Evolutionary conservation across 2,888 invertebrate species (phyloP).

Genomic region (Ganaspis brasiliensis): DNA sequence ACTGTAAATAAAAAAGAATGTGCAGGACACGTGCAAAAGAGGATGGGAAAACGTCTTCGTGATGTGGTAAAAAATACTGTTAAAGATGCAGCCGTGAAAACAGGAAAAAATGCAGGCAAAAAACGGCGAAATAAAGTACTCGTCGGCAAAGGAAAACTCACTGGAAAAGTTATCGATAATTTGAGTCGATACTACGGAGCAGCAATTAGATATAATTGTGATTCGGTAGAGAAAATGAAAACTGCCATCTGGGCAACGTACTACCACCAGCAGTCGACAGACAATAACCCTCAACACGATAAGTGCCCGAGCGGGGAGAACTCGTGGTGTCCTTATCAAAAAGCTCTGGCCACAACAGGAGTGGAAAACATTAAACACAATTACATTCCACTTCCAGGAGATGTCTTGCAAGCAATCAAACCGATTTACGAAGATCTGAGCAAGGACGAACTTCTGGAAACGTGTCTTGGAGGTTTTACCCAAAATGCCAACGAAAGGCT

Average conservation of each 20-base stretch:
- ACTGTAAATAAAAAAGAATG: too few species aligned
- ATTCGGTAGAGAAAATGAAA: constrained; percentile 50
- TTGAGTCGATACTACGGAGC: constrained; percentile 50
- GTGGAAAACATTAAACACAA: constrained; percentile 30
- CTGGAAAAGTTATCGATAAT: background rate
- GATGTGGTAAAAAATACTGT: too few species aligned
- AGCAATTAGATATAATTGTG: constrained; percentile 53
- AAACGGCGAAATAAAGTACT: background rate
- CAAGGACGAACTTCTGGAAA: constrained; percentile 17
- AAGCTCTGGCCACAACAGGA: too few species aligned
- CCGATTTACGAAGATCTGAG: too few species aligned
- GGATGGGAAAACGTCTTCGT: too few species aligned
- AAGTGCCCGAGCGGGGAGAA: background rate
- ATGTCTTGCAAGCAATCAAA: too few species aligned
- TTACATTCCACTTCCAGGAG: too few species aligned
- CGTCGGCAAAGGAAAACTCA: background rate
- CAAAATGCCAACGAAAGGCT: constrained; percentile 64
- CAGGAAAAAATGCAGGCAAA: background rate
- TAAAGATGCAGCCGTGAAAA: too few species aligned
- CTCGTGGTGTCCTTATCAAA: background rate
- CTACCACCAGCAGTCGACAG: background rate
- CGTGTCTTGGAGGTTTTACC: constrained; percentile 61
- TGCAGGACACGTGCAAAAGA: too few species aligned
- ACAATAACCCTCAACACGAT: background rate
- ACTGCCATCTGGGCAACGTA: constrained; percentile 38